These are phyloP conservation scores for Anastrepha ludens DNA, from an alignment of 1,140 invertebrate species.

Conservation along the genomic window DNA sequence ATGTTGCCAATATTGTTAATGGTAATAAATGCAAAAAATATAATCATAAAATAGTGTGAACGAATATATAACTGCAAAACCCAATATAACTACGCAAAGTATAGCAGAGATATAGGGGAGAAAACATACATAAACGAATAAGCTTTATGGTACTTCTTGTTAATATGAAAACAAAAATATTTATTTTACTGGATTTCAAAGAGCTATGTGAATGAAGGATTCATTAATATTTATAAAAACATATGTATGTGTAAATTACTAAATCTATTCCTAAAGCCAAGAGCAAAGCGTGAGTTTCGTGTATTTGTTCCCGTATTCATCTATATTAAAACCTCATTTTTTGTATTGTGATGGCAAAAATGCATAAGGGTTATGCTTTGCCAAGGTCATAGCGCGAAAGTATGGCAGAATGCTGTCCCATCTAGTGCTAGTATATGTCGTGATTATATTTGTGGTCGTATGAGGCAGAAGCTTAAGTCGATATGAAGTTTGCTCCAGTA, in stretches of 20 bases:
- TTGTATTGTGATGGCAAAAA: no score
- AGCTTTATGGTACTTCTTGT: conserved; percentile 53
- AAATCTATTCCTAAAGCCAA: not conserved
- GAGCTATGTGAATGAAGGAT: not conserved
- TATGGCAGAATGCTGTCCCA: no score
- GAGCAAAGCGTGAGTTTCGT: not conserved
- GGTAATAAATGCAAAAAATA: conserved; percentile 58
- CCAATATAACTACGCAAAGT: conserved; percentile 16
- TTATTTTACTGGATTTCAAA: conserved; percentile 8
- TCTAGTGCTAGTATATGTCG: no score
- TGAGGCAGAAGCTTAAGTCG: no score
- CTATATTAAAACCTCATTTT: not conserved
- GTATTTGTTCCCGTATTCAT: not conserved
- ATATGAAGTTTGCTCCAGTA: no score
- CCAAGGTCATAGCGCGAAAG: no score
- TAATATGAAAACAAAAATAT: conserved; percentile 65
- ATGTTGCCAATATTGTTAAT: conserved; percentile 55
- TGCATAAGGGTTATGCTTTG: no score
- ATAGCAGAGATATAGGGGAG: conserved; percentile 52
- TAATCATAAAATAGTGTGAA: conserved; percentile 54
- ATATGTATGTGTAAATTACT: not conserved
- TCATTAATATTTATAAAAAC: not conserved
- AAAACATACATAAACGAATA: conserved; percentile 59
- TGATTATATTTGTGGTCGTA: no score
- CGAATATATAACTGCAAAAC: conserved; percentile 58